Base-by-base conservation (phyloP, 2,888 invertebrate genomes). In the Heliothis peltigera region DNA sequence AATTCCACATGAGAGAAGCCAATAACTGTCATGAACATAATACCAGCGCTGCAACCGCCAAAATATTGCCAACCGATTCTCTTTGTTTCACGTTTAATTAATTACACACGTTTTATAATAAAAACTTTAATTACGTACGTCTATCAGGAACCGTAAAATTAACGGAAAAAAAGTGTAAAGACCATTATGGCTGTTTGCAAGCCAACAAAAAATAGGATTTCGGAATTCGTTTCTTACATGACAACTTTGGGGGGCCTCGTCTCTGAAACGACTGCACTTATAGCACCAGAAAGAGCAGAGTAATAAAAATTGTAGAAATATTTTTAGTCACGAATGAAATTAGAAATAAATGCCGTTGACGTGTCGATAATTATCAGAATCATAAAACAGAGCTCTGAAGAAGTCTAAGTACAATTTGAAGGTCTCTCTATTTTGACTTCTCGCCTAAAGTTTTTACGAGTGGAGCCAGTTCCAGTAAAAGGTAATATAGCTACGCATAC, bases 361-460 rank as follows among this genome's bases (percentile, higher is more conserved):
- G 32, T 32, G 10, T 8, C 32, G 10, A 32, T 10, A 32, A 32
- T n/a, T 46, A 57, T 18, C n/a, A 8, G 28, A 32, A 32, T 32
- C 32, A 32, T 32, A 32, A 32, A 32, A 12, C 32, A 32, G 32
- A 12, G 39, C 0, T 43, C 15, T 17, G 19, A n/a, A 48, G n/a
- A 35, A 43, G 28, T 4, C 32, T 28, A 19, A 28, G 46, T 18
- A 59, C 43, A 46, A 72, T 42, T n/a, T 8, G 21, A 51, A 54
- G 48, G 53, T 43, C 18, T 65, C 49, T 51, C 32, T 25, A 6
- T 35, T 51, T 55, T 15, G 54, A 69, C 32, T 56, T 51, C 39
- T 52, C 57, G 46, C 48, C 49, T 43, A 47, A 61, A 69, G 42
- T 60, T 74, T 73, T 74, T 74, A 71, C 53, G 70, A 68, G 44